phyloP scores from a whole-genome alignment of 35 echinoderm and acorn worm species.

The Patiria miniata region DNA sequence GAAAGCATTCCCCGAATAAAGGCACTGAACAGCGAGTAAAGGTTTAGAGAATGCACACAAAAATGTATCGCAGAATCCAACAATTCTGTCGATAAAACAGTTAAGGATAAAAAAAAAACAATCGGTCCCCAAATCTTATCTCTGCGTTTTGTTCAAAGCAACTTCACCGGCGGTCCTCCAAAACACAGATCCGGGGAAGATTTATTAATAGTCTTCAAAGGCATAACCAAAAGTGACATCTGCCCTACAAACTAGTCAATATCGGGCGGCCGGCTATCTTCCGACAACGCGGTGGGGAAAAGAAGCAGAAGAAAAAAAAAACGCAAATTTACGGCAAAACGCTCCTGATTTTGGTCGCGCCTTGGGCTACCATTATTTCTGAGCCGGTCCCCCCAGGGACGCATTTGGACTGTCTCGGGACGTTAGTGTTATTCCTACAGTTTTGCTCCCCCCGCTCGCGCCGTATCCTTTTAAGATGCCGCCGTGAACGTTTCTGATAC shows the following conservation, averaged over 20 bases:
- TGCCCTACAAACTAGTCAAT: constrained; percentile 28
- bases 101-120: no score
- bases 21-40: no score
- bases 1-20: no score
- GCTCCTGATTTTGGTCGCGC: constrained; percentile 17
- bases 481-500: constrained; percentile 3
- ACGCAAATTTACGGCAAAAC: constrained; percentile 28
- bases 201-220: constrained; percentile 8
- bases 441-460: background rate
- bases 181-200: background rate
- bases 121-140: background rate
- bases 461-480: constrained; percentile 19
- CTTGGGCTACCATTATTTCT: constrained; percentile 18
- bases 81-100: no score
- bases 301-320: background rate
- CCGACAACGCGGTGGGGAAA: background rate
- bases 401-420: constrained; percentile 27
- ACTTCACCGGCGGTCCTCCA: background rate
- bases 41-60: no score
- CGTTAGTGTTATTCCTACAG: constrained; percentile 9
- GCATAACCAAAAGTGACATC: constrained; percentile 20
- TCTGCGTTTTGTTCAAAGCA: background rate
- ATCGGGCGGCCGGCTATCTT: constrained; percentile 1
- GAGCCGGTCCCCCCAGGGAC: constrained; percentile 17
- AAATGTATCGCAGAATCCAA: no score